These are phyloP conservation scores for Drosophila takahashii DNA, from an alignment of 1,140 invertebrate genomes.

Conservation along the genomic window DNA sequence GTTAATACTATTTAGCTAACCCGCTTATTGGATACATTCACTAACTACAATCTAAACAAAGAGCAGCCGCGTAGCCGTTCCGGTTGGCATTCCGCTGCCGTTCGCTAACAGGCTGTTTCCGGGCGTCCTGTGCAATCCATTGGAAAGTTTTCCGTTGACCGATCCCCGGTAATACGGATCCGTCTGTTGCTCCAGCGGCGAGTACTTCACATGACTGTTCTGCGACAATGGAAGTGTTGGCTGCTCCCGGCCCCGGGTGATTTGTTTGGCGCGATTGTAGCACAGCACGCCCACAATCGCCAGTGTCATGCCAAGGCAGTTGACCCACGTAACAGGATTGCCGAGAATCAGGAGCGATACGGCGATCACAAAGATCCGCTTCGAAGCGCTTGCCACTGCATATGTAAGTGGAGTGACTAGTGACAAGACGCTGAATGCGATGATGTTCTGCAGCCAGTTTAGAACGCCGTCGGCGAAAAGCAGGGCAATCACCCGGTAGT, in stretches of 20 bases:
- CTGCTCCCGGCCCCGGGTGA: constrained; percentile 53
- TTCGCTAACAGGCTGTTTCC: constrained; percentile 75
- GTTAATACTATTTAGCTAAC: constrained; percentile 20
- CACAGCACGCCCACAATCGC: constrained; percentile 95
- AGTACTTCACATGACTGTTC: constrained; percentile 69
- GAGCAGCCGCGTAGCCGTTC: constrained; percentile 69
- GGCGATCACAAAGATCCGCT: constrained; percentile 96
- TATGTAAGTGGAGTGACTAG: constrained; percentile 96
- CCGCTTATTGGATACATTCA: constrained; percentile 22
- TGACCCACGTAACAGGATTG: constrained; percentile 95
- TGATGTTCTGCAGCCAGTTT: constrained; percentile 97
- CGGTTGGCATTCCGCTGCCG: constrained; percentile 72
- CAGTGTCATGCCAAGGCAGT: constrained; percentile 95
- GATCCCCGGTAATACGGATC: constrained; percentile 69
- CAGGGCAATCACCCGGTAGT: constrained; percentile 87
- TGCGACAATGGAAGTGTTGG: constrained; percentile 56
- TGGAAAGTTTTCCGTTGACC: constrained; percentile 56
- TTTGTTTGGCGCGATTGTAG: constrained; percentile 90
- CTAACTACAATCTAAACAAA: constrained; percentile 78
- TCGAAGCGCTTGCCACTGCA: constrained; percentile 97
- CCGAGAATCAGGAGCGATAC: constrained; percentile 94
- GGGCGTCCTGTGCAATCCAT: constrained; percentile 58
- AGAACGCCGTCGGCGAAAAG: constrained; percentile 93
- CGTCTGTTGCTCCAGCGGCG: constrained; percentile 56
- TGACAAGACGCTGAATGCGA: constrained; percentile 96